These are phyloP conservation scores for Agriotes lineatus DNA, from an alignment of 2,888 invertebrate genomes.

Conservation along the genomic window DNA sequence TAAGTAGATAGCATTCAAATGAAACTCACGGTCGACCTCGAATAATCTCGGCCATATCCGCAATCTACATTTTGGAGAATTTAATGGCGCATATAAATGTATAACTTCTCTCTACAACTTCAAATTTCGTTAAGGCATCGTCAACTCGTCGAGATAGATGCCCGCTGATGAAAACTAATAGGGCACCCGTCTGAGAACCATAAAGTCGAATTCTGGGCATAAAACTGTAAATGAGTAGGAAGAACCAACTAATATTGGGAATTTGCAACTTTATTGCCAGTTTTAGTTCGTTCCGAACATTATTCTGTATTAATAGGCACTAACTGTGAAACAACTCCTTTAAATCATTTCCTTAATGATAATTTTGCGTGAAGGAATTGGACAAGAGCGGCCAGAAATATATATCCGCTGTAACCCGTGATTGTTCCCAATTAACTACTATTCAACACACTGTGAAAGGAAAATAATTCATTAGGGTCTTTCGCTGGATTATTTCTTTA, in stretches of 20 bases:
- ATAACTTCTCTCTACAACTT: not conserved
- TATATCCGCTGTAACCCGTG: not conserved
- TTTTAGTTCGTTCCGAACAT: not conserved
- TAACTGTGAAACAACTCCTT: not conserved
- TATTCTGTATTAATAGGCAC: not conserved
- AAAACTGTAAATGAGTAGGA: not conserved
- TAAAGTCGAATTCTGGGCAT: not conserved
- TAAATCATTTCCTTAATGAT: slow-evolving; percentile 1
- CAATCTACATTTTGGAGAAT: slow-evolving; percentile 3
- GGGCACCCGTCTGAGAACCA: no score
- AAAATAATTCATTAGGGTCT: not conserved
- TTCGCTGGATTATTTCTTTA: not conserved
- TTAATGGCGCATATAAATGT: not conserved
- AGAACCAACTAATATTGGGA: not conserved
- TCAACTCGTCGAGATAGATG: not conserved
- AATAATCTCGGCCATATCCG: slow-evolving; percentile 5
- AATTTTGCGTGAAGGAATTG: not conserved
- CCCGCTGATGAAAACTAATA: no score
- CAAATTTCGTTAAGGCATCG: not conserved
- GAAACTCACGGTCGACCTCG: not conserved
- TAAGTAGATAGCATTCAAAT: slow-evolving; percentile 24
- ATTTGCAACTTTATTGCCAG: not conserved
- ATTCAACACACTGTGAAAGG: not conserved
- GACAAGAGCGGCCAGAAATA: not conserved
- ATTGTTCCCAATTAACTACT: not conserved